Percentiles rank a stretch among this genome's conserved stretches.
These are phyloP conservation scores for Pachyrhynchus sulphureomaculatus DNA, from an alignment of 1,140 invertebrate genomes.

Conservation along the genomic window DNA sequence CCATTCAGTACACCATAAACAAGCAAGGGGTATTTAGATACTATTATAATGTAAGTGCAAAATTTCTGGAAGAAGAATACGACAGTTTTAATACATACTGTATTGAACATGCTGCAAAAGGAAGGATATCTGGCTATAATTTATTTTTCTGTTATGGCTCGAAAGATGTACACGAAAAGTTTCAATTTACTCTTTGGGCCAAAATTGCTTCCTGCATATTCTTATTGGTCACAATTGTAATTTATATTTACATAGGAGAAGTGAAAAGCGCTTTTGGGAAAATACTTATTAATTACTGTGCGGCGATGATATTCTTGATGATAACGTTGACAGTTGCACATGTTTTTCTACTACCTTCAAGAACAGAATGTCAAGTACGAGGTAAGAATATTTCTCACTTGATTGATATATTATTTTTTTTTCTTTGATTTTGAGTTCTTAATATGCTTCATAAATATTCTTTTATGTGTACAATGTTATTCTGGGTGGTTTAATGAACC, in stretches of 20 bases:
- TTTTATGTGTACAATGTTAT: no score
- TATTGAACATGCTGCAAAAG: constrained; percentile 34
- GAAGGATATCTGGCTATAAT: constrained; percentile 14
- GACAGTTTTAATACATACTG: constrained; percentile 30
- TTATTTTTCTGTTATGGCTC: constrained; percentile 27
- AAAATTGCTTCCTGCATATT: constrained; percentile 48
- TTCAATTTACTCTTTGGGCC: constrained; percentile 34
- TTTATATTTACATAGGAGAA: constrained; percentile 47
- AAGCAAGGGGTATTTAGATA: constrained; percentile 20
- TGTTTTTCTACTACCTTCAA: not conserved
- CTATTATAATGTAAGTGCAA: constrained; percentile 6
- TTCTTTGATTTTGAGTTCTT: no score
- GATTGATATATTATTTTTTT: no score
- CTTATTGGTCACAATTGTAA: constrained; percentile 45
- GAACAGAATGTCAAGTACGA: constrained; percentile 27
- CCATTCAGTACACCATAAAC: constrained; percentile 18
- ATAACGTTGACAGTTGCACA: constrained; percentile 30
- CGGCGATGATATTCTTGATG: constrained; percentile 42
- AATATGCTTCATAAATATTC: no score
- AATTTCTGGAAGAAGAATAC: constrained; percentile 4
- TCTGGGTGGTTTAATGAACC: no score
- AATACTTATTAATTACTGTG: constrained; percentile 49
- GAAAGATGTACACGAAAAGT: constrained; percentile 15
- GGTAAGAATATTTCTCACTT: constrained; percentile 23
- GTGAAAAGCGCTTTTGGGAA: constrained; percentile 48